Evolutionary conservation across 2,888 invertebrate genomes (phyloP).

Genomic region (Tachina grossa): DNA sequence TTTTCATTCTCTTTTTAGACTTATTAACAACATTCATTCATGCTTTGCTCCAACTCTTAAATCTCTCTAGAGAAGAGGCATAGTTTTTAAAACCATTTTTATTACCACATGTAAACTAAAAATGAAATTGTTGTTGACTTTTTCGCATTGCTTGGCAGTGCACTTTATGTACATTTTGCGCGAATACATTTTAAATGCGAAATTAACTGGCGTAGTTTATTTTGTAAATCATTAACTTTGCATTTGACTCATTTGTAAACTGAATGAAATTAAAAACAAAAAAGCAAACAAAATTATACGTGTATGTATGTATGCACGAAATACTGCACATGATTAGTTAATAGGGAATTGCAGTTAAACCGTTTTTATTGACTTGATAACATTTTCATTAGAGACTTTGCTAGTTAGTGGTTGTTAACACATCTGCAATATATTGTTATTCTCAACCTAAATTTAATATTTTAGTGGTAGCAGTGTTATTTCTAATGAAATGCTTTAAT

Average conservation of each 20-base stretch:
- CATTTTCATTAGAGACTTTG: constrained; percentile 45
- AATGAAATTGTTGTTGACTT: constrained; percentile 57
- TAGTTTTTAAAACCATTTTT: constrained; percentile 50
- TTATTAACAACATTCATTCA: constrained; percentile 1
- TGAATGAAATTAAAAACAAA: constrained; percentile 31
- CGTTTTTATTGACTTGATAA: constrained; percentile 50
- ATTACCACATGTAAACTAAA: constrained; percentile 31
- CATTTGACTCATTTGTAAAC: constrained; percentile 39
- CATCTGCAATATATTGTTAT: neutral
- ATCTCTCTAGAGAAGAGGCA: constrained; percentile 64
- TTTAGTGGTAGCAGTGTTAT: too few relatives aligned
- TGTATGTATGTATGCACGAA: neutral
- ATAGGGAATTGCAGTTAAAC: constrained; percentile 36
- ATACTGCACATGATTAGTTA: neutral
- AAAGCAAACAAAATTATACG: neutral
- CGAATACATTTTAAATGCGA: constrained; percentile 47
- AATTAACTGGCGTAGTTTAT: constrained; percentile 60
- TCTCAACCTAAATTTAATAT: neutral
- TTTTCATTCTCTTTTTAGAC: constrained; percentile 18
- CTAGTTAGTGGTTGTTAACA: neutral
- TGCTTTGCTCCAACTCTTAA: constrained; percentile 22
- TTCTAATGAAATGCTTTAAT: too few relatives aligned
- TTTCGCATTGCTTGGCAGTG: neutral
- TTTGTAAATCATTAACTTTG: constrained; percentile 65
- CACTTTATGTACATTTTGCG: constrained; percentile 16